Evolutionary conservation across 2,888 invertebrate genomes (phyloP).

Genomic region (Philonicus albiceps): DNA sequence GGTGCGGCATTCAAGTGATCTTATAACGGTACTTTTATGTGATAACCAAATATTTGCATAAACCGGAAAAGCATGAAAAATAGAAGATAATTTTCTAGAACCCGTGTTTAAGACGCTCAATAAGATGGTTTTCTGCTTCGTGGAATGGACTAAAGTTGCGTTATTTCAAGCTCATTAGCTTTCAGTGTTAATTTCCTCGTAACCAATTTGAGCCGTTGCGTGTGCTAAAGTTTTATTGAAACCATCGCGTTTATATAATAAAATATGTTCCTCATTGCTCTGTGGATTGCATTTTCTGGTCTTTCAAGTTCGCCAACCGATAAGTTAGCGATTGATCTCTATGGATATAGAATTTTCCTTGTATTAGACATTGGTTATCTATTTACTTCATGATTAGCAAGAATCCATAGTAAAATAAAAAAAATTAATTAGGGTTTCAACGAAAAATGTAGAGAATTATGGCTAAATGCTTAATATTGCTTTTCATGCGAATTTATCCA

Average conservation of each 20-base stretch:
- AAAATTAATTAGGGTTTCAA: background rate
- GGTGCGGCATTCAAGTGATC: background rate
- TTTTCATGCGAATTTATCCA: too few species aligned
- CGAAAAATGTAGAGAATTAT: too few species aligned
- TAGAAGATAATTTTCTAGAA: background rate
- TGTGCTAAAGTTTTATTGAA: background rate
- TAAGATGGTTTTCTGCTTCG: background rate
- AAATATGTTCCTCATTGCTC: background rate
- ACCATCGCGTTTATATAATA: background rate
- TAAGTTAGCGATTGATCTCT: background rate
- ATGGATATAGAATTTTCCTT: background rate
- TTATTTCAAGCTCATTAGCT: background rate
- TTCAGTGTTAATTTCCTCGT: background rate
- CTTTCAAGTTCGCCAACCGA: background rate
- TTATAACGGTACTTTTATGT: background rate
- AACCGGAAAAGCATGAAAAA: slow-evolving; percentile 1
- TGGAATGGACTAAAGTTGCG: background rate
- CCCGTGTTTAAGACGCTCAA: background rate
- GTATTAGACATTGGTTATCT: background rate
- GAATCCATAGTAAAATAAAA: background rate
- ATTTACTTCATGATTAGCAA: background rate
- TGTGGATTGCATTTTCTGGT: background rate
- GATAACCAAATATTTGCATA: background rate
- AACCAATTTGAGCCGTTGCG: background rate
- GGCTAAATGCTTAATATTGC: too few species aligned